Evolutionary conservation across 2,113 vertebrate species (phyloP).

Genomic region (Otocyon megalotis): DNA sequence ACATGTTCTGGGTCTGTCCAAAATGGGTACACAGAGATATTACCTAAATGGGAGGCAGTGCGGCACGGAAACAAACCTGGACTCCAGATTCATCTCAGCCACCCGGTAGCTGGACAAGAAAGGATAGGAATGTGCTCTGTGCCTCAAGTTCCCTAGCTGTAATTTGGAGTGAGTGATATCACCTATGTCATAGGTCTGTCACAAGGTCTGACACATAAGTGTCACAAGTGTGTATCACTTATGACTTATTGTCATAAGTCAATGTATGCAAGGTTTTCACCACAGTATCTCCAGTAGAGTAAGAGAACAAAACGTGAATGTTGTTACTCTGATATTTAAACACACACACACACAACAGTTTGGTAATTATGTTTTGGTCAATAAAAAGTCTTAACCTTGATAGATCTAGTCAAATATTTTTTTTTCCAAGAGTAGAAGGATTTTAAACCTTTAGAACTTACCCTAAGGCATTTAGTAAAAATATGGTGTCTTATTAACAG

Average conservation of each 20-base stretch:
- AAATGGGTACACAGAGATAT: not conserved
- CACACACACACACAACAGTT: not conserved
- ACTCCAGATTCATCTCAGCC: not conserved
- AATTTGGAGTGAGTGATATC: not conserved
- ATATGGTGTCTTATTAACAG: not conserved
- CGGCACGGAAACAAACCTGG: not conserved
- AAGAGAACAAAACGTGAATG: not conserved
- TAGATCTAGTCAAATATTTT: not conserved
- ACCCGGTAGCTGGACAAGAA: not conserved
- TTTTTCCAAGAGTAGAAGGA: not conserved
- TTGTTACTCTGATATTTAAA: not conserved
- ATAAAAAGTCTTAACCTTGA: conserved; percentile 7
- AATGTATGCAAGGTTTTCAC: not conserved
- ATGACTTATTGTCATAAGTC: too few relatives aligned
- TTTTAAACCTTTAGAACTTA: conserved; percentile 23
- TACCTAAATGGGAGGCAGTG: not conserved
- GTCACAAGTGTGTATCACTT: too few relatives aligned
- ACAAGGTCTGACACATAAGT: too few relatives aligned
- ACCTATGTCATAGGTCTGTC: not conserved
- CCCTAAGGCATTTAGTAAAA: conserved; percentile 2
- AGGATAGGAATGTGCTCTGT: not conserved
- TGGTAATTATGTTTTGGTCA: not conserved
- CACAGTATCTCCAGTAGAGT: not conserved
- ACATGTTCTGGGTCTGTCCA: not conserved
- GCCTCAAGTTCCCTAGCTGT: not conserved